phyloP scores from a whole-genome alignment of 2,888 invertebrate genomes.

The Aleiodes testaceus region DNA sequence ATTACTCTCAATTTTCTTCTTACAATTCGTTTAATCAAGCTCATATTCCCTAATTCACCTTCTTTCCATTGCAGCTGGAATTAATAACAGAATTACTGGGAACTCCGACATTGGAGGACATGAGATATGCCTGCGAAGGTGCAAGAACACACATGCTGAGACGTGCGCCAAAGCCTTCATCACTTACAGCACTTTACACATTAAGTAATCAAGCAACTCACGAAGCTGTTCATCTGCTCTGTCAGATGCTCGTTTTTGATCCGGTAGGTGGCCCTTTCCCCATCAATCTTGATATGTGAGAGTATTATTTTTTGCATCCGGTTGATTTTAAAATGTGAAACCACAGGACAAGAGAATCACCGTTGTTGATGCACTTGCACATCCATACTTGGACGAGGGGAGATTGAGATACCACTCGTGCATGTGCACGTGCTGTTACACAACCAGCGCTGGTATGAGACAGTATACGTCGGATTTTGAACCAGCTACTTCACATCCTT shows the following conservation, averaged over 20 bases:
- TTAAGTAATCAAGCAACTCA: constrained; percentile 95
- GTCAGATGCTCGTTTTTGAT: constrained; percentile 98
- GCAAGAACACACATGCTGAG: constrained; percentile 93
- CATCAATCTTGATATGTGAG: constrained; percentile 8
- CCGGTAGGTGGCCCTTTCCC: constrained; percentile 83
- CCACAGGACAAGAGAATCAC: constrained; percentile 92
- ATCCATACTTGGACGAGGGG: constrained; percentile 98
- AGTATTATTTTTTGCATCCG: too few species aligned
- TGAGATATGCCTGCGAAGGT: constrained; percentile 97
- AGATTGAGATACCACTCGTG: constrained; percentile 99
- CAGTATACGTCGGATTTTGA: constrained; percentile 94
- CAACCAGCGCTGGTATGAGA: constrained; percentile 83
- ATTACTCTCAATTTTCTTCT: constrained; percentile 9
- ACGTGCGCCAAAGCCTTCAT: constrained; percentile 90
- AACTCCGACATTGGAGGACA: constrained; percentile 95
- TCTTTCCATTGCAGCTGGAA: constrained; percentile 82
- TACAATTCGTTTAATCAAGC: too few species aligned
- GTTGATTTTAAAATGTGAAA: too few species aligned
- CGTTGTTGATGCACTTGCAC: constrained; percentile 95
- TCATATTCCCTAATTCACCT: not conserved
- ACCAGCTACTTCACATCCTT: constrained; percentile 90
- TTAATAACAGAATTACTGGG: constrained; percentile 97
- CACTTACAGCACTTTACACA: constrained; percentile 91
- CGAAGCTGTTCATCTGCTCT: constrained; percentile 97
- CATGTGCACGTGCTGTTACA: constrained; percentile 99